Conservation (phyloP, 2,888 invertebrate genomes). For the Exephanes ischioxanthus region DNA sequence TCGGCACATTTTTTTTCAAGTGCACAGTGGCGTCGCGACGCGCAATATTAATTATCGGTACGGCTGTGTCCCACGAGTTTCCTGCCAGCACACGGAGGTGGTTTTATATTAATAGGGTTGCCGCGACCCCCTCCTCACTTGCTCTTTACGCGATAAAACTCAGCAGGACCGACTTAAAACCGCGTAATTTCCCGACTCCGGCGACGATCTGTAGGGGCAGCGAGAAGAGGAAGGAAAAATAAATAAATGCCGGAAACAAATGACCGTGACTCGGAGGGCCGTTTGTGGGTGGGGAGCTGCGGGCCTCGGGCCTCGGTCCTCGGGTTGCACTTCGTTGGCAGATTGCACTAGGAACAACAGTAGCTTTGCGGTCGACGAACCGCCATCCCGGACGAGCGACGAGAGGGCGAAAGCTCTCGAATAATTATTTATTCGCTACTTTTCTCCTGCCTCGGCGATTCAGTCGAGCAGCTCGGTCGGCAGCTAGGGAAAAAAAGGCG, state of each 20-base stretch:
- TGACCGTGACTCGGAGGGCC: conserved; percentile 42
- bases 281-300: neutral
- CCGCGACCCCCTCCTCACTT: conserved; percentile 20
- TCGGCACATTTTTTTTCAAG: conserved; percentile 27
- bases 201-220: too few relatives aligned
- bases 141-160: conserved; percentile 31
- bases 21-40: conserved; percentile 32
- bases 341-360: conserved; percentile 35
- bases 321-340: conserved; percentile 23
- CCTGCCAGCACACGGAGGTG: conserved; percentile 17
- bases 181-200: too few relatives aligned
- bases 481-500: neutral
- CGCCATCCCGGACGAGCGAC: conserved; percentile 11
- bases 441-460: conserved; percentile 19
- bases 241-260: conserved; percentile 60
- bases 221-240: conserved; percentile 43
- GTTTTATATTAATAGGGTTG: conserved; percentile 47
- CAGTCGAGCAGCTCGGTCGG: neutral
- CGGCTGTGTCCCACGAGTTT: conserved; percentile 16
- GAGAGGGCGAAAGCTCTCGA: conserved; percentile 63
- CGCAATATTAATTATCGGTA: conserved; percentile 65
- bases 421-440: conserved; percentile 67
- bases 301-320: neutral
- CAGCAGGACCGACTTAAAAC: conserved; percentile 5
- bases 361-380: conserved; percentile 57